Conservation (phyloP, 2,797 vertebrate genomes). For the Anas capensis region DNA sequence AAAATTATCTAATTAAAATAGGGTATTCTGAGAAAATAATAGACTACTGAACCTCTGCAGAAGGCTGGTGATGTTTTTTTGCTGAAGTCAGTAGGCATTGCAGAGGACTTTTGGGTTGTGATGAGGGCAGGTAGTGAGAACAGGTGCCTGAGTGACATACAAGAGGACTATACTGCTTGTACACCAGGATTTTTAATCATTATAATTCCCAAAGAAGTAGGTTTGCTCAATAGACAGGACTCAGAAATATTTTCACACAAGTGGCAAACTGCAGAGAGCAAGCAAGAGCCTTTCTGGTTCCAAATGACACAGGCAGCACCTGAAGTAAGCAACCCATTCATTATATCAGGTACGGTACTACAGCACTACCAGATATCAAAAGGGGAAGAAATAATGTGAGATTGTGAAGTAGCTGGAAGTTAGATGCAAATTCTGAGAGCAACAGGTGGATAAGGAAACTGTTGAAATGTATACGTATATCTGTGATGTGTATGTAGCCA, state of each 20-base stretch:
- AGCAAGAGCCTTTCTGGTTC: neutral
- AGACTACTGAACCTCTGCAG: neutral
- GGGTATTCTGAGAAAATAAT: neutral
- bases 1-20: slow-evolving; percentile 3
- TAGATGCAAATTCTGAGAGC: slow-evolving; percentile 24
- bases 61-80: neutral
- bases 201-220: neutral
- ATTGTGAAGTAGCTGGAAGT: neutral
- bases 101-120: neutral
- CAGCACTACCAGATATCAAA: neutral
- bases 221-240: neutral
- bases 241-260: neutral
- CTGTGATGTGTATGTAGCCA: neutral
- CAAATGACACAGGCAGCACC: neutral
- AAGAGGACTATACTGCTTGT: neutral
- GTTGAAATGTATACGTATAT: neutral
- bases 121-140: neutral
- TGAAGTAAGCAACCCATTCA: neutral
- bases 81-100: neutral
- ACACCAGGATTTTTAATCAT: neutral
- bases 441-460: neutral
- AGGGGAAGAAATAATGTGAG: slow-evolving; percentile 28
- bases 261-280: neutral
- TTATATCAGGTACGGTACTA: neutral
- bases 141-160: neutral